Evolutionary conservation across 2,113 vertebrate species (phyloP), one percentile per base, ranked within the genome.

Genomic region (Ophthalmotilapia sp.): DNA sequence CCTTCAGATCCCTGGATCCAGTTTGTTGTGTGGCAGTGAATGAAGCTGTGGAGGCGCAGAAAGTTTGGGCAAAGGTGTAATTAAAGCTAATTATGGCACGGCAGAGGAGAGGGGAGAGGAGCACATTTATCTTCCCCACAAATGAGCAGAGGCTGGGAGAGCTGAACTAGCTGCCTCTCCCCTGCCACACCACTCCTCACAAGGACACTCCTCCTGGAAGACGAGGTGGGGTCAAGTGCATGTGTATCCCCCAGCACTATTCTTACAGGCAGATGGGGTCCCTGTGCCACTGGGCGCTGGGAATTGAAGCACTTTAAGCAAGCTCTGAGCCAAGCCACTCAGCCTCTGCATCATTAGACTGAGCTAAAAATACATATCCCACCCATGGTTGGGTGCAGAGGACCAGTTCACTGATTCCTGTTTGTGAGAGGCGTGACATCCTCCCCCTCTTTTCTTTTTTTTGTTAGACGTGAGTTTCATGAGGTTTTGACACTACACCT

Each of bases 221-320:
- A 94, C 55, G 81, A 93, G 94, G 83, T 82, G 9, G 93, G 94
- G 94, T 95, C 93, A 95, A 94, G 94, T 93, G 90, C 87, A 79
- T 83, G 55, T 82, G 83, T 47, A 79, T 88, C 86, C 79, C 82
- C 62, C 73, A 80, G 86, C 85, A 92, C 91, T 88, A 82, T 91
- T 91, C 90, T 93, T 84, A 88, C 80, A 75, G 80, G 86, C 83
- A 55, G 13, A 40, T 15, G 45, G 87, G 92, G 81, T 84, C 83
- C 58, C 82, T 80, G 85, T 91, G 89, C 65, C 83, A 11, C n/a
- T 6, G 45, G 86, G 65, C 80, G 19, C 49, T 62, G 82, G 85
- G 90, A 90, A 89, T 77, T 68, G 84, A 89, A 85, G 88, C 90
- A 86, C 88, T 93, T 89, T 56, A 26, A 90, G 81, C 45, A 19